A percentile compares a stretch with the other conserved stretches of the same genome.
phyloP scores from a whole-genome alignment of 2,113 vertebrate genomes.

The Corythaeola cristata region DNA sequence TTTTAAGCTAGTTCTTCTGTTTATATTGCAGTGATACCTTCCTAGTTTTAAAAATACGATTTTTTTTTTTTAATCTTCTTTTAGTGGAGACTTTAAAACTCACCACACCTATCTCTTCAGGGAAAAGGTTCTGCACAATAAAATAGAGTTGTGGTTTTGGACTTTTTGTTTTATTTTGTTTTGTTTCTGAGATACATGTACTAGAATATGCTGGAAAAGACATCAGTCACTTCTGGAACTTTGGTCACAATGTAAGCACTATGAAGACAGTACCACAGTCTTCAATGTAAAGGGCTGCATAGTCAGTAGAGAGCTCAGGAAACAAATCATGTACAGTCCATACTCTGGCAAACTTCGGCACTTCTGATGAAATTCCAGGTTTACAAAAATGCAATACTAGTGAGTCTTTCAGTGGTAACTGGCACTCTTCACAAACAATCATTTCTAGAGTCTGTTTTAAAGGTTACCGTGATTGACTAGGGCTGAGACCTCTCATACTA shows the following conservation, averaged over 20 bases:
- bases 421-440: not conserved
- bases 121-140: not conserved
- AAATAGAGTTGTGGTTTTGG: not conserved
- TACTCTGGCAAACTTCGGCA: not conserved
- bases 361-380: not conserved
- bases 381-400: not conserved
- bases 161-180: not conserved
- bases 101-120: not conserved
- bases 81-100: not conserved
- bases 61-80: not conserved
- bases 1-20: constrained; percentile 15
- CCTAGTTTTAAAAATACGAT: not conserved
- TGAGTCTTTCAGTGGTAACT: not conserved
- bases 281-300: not conserved
- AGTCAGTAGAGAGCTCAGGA: not conserved
- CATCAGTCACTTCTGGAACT: not conserved
- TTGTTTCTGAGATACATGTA: not conserved
- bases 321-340: not conserved
- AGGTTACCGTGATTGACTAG: not conserved
- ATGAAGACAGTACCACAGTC: not conserved
- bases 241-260: not conserved
- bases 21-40: not conserved
- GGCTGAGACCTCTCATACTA: not conserved
- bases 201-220: not conserved
- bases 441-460: not conserved